Conservation (phyloP, 2,888 invertebrate genomes). For the Leucozona laternaria region DNA sequence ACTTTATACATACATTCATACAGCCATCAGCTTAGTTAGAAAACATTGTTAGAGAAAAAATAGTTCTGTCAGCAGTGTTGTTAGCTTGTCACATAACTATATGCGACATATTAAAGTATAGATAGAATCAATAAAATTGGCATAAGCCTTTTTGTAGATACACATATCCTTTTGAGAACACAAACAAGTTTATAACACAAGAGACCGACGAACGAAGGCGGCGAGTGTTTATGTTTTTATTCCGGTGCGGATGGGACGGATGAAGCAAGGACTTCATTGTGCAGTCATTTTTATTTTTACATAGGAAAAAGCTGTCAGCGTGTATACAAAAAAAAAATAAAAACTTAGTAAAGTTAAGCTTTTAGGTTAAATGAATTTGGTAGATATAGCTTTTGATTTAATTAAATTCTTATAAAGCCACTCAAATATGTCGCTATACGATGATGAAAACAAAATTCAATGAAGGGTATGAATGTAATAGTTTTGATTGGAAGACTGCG, state of each 20-base stretch:
- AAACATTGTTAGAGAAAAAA: slow-evolving; percentile 15
- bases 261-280: slow-evolving; percentile 23
- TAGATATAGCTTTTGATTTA: slow-evolving; percentile 15
- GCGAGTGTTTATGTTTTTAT: slow-evolving; percentile 28
- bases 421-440: neutral
- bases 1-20: neutral
- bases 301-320: neutral
- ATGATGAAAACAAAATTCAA: neutral
- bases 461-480: neutral
- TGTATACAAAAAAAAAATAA: neutral
- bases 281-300: slow-evolving; percentile 27
- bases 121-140: slow-evolving; percentile 60
- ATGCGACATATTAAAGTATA: slow-evolving; percentile 28
- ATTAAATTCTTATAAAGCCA: slow-evolving; percentile 17
- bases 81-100: slow-evolving; percentile 46
- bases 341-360: neutral
- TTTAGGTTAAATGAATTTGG: neutral
- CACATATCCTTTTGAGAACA: slow-evolving; percentile 1
- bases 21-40: neutral
- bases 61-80: slow-evolving; percentile 50
- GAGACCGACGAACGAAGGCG: slow-evolving; percentile 7
- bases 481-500: too few relatives aligned
- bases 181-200: slow-evolving; percentile 23
- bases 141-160: slow-evolving; percentile 17
- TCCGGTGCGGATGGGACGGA: slow-evolving; percentile 9